These are phyloP conservation scores for Seriola quinqueradiata DNA, from an alignment of 2,113 vertebrate genomes.

Conservation along the genomic window DNA sequence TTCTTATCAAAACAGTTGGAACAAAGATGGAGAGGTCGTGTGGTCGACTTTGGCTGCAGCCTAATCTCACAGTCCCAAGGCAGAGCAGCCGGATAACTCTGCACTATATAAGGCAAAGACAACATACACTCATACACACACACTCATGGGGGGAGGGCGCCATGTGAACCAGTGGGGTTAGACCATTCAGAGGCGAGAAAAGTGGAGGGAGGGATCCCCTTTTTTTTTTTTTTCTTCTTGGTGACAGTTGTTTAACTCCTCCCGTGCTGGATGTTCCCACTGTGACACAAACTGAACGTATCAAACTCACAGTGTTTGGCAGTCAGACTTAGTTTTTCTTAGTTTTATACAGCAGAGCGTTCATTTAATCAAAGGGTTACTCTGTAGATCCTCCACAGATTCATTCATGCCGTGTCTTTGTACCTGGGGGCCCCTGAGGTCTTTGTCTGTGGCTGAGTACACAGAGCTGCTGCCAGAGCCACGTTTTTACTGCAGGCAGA, in stretches of 20 bases:
- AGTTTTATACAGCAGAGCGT: neutral
- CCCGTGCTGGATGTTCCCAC: neutral
- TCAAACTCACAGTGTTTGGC: neutral
- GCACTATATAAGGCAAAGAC: conserved; percentile 69
- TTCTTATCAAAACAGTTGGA: neutral
- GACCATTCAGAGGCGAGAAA: conserved; percentile 67
- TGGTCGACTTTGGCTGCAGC: conserved; percentile 5
- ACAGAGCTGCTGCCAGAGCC: neutral
- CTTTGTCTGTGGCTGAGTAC: neutral
- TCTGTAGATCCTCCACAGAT: neutral
- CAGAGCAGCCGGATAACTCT: conserved; percentile 36
- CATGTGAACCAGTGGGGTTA: conserved; percentile 80
- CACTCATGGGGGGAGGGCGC: conserved; percentile 64
- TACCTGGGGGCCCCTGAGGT: neutral
- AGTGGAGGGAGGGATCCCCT: conserved; percentile 45
- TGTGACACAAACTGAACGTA: neutral
- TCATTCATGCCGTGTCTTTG: conserved; percentile 24
- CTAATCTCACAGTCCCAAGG: conserved; percentile 19
- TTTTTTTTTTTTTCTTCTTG: neutral
- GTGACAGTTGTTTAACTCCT: conserved; percentile 50
- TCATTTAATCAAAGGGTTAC: neutral
- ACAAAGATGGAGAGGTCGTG: neutral
- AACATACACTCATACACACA: conserved; percentile 55
- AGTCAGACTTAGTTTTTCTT: neutral
- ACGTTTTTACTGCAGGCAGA: no score